Evolutionary conservation across 2,113 vertebrate genomes (phyloP), one percentile per base, ranked within the genome.

Genomic region (Sapajus apella): DNA sequence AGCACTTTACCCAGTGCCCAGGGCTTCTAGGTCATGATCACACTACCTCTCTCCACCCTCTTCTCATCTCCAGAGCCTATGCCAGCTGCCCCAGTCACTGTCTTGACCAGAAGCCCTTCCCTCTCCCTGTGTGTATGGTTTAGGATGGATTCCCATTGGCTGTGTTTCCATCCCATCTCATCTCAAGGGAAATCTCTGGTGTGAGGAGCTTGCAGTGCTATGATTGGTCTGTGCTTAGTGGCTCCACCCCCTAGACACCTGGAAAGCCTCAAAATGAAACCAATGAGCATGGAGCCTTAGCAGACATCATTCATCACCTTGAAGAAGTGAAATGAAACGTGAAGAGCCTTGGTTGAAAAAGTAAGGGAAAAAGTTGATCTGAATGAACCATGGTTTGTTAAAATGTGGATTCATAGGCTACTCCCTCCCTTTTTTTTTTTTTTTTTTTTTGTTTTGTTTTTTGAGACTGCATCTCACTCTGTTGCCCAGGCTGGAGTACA

Each of bases 81-180:
- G 66, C 79, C n/a, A 61, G 55, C 13, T 1, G 0, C 8, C n/a
- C 47, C n/a, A 4, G 9, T 8, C 4, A 1, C 79, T 32, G 12
- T 61, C 70, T 76, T 17, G 30, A 45, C 17, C 43, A 11, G 43
- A 4, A 27, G 17, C 3, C 27, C 14, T 47, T 35, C 23, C 21
- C 5, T 10, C 43, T 75, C 45, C 37, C 3, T 23, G 8, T 13
- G 20, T n/a, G 76, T 23, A 14, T 9, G 6, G 3, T 20, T 43
- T 25, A 50, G 84, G n/a, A 45, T 16, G 18, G 52, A 1, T 58
- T 61, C 45, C 14, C 8, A 43, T 12, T 9, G 50, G 32, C 18
- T 79, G 0, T 30, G 23, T 27, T 72, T 56, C 13, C 3, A 8
- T 73, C 23, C n/a, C 21, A 0, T 85, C 3, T 55, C 8, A 17